A percentile compares a stretch with the other conserved stretches of the same genome.
These are phyloP conservation scores for Ambastaia sidthimunki DNA, from an alignment of 2,797 vertebrate genomes.

Conservation along the genomic window DNA sequence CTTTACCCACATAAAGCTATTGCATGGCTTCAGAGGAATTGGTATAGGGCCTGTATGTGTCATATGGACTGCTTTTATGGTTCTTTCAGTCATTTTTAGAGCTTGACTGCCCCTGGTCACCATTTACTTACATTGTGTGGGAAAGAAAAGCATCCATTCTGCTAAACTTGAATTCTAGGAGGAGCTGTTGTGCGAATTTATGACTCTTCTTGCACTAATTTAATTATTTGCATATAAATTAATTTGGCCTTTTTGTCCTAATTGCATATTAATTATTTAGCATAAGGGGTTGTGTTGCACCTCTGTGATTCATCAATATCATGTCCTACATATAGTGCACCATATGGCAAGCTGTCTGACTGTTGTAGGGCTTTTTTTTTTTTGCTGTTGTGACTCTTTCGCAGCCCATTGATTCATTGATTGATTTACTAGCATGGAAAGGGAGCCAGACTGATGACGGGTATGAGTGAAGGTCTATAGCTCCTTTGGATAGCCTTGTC, in stretches of 20 bases:
- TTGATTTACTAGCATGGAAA: conserved; percentile 50
- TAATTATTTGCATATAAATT: not conserved
- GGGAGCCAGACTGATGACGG: conserved; percentile 51
- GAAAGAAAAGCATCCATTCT: not conserved
- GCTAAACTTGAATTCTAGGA: not conserved
- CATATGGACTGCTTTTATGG: not conserved
- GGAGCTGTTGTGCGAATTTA: not conserved
- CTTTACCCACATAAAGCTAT: not conserved
- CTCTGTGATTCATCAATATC: conserved; percentile 33
- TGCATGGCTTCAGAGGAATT: not conserved
- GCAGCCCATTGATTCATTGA: conserved; percentile 56
- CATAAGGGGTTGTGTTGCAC: conserved; percentile 4
- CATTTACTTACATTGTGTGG: not conserved
- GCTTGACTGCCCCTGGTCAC: not conserved
- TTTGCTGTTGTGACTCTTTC: conserved; percentile 40
- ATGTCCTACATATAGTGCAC: conserved; percentile 24
- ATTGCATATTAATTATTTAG: not conserved
- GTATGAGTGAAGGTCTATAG: conserved; percentile 53
- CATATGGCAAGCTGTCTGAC: conserved; percentile 45
- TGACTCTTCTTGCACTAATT: not conserved
- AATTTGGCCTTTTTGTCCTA: conserved; percentile 1
- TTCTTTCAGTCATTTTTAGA: not conserved
- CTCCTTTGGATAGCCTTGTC: conserved; percentile 60
- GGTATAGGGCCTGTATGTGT: not conserved
- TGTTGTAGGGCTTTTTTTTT: conserved; percentile 26